Evolutionary conservation across 1,140 invertebrate genomes (phyloP), one percentile per base, ranked within the genome.

Genomic region (Psix sp.): DNA sequence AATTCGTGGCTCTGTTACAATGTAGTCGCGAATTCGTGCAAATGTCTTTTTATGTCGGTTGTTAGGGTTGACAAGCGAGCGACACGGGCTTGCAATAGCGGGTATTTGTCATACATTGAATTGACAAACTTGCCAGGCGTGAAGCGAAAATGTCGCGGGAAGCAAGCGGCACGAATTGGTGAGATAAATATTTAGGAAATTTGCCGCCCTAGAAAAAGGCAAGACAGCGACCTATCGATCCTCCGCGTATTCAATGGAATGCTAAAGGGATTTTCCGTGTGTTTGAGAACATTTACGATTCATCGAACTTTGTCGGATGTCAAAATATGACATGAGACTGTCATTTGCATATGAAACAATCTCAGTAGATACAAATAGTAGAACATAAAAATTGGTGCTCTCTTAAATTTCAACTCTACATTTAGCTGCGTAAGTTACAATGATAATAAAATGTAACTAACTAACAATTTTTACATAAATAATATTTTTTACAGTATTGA

Each of bases 121-220:
- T 81, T 84, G 84, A 86, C 82, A 82, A 76, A 82, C 78, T 84
- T 79, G 74, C 54, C 74, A 78, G 76, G 82, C 75, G 79, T 80
- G 78, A 80, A 81, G 77, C 82, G 81, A 81, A 83, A 77, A 59
- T 21, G 31, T 35, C 66, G 76, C 66, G 75, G 76, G 42, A 72
- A 67, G 73, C 49, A 71, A 36, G 54, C 14, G 18, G 39, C 31
- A 18, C 35, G 38, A 60, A 60, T 52, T 63, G 24, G 36, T 57
- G 74, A 77, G 83, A 86, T 86, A 86, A 86, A 86, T 86, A 86
- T 86, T 86, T 86, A 83, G 84, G 74, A 83, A 86, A 86, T 86
- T 86, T 84, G 81, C 81, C 83, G 80, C 76, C 76, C 75, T 39
- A 60, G 51, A 75, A 73, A 51, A 67, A 42, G 67, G 51, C 52